Evolutionary conservation across 2,113 vertebrate genomes (phyloP).

Genomic region (Terrapene triunguis): DNA sequence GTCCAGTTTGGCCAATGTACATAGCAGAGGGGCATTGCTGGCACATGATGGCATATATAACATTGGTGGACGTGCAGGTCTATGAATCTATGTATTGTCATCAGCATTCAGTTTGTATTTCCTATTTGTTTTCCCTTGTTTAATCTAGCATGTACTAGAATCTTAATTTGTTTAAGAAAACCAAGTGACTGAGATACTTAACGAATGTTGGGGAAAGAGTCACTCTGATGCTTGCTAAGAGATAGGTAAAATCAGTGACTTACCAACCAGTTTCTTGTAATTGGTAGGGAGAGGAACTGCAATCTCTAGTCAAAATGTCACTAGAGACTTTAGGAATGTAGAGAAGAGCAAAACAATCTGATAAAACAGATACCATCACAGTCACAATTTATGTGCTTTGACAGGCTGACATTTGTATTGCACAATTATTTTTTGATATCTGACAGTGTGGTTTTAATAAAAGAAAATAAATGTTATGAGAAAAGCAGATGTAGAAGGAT

Average conservation of each 20-base stretch:
- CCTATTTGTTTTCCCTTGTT: accelerated
- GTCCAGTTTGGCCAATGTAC: no score
- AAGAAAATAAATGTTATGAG: not conserved
- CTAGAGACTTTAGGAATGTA: constrained; percentile 1
- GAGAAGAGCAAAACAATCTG: not conserved
- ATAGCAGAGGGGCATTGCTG: no score
- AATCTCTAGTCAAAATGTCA: not conserved
- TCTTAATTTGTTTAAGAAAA: not conserved
- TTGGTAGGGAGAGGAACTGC: not conserved
- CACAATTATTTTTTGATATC: constrained; percentile 15
- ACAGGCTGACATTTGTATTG: constrained; percentile 45
- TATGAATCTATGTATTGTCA: not conserved
- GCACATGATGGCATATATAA: no score
- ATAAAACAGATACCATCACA: not conserved
- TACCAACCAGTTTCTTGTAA: not conserved
- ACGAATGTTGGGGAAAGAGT: not conserved
- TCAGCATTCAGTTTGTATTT: not conserved
- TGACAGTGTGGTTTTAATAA: constrained; percentile 8
- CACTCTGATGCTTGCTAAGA: not conserved
- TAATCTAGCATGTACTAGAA: not conserved
- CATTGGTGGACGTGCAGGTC: no score
- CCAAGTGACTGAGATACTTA: not conserved
- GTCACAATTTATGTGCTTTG: constrained; percentile 18
- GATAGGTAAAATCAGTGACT: not conserved
- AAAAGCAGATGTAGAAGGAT: not conserved